phyloP scores from a whole-genome alignment of 92 coral and sea anemone genomes.

The Epizoanthus stellaris region DNA sequence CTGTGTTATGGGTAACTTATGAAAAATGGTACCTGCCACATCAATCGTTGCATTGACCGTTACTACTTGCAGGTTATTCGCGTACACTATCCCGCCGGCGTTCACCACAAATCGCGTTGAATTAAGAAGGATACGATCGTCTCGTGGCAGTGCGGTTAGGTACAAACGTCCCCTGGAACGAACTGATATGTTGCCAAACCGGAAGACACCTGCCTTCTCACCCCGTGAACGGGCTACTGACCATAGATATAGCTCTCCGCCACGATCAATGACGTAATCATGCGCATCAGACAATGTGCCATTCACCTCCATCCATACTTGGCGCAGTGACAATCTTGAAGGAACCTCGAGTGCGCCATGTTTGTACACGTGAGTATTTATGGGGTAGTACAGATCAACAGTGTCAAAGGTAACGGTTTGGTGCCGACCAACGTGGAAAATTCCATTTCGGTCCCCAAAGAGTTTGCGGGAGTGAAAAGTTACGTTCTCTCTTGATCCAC shows the following conservation, averaged over 20 bases:
- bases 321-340: conserved; percentile 57
- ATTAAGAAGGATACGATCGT: conserved; percentile 57
- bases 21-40: conserved; percentile 61
- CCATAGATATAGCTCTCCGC: conserved; percentile 73
- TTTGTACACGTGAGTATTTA: conserved; percentile 70
- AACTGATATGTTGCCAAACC: conserved; percentile 64
- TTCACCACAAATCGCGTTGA: conserved; percentile 60
- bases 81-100: conserved; percentile 72
- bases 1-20: no score
- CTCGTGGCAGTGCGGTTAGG: conserved; percentile 58
- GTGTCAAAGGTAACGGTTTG: conserved; percentile 67
- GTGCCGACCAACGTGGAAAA: conserved; percentile 69
- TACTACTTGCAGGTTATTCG: conserved; percentile 64
- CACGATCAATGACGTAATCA: conserved; percentile 69
- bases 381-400: conserved; percentile 73
- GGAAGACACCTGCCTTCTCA: conserved; percentile 62
- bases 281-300: conserved; percentile 72
- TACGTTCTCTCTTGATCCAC: conserved; percentile 56
- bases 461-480: conserved; percentile 53
- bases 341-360: conserved; percentile 67
- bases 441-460: conserved; percentile 70
- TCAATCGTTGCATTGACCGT: conserved; percentile 74
- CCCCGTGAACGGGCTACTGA: conserved; percentile 66
- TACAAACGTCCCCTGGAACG: conserved; percentile 69
- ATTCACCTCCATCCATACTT: conserved; percentile 78